Base-by-base conservation (phyloP, 2,797 vertebrate species). In the Oreortyx pictus region DNA sequence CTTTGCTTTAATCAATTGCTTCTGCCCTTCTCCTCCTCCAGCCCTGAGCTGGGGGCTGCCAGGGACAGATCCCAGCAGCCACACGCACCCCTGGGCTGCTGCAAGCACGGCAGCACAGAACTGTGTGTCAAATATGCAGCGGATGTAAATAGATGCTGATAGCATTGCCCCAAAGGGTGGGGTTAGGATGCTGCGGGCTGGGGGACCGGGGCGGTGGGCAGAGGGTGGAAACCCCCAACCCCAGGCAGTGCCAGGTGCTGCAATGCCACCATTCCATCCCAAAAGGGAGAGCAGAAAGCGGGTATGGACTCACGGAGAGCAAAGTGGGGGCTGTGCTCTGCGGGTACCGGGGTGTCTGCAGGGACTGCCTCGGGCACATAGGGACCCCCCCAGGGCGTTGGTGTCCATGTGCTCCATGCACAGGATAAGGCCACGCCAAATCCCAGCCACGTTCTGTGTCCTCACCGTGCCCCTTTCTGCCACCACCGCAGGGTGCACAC, bases 31-130 rank as follows among this genome's bases (percentile, higher is more conserved):
- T 14, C 11, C 61, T 31, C 37, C 61, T 29, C 61, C 39, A 29
- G 39, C 7, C 39, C 27, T 15, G 5, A 17, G 39, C 18, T 11
- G 29, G 22, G 60, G 61, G 33, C 1, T 7, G 33, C 11, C 1
- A 1, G 56, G 50, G 31, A 3, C 6, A 25, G 37, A 0, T 0
- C 18, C 60, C 7, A 1, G 18, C 3, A 50, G 64, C 59, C 2
- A 1, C 11, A 46, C 56, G 24, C 1, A 10, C 2, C 4, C 50
- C 46, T 0, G 2, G 75, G 24, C 1, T 5, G 37, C 6, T 1
- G 50, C 14, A 5, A 5, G 17, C 3, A 0, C 2, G 9, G 10
- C 33, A 9, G 2, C 0, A 1, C 0, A 2, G 60, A 4, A 4
- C 17, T 7, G 0, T 0, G 2, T 0, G 17, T 19, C 7, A 77